A percentile compares a stretch with the other conserved stretches of the same genome.
These are phyloP conservation scores for Gadus chalcogrammus DNA, from an alignment of 2,113 vertebrate species.

Conservation along the genomic window DNA sequence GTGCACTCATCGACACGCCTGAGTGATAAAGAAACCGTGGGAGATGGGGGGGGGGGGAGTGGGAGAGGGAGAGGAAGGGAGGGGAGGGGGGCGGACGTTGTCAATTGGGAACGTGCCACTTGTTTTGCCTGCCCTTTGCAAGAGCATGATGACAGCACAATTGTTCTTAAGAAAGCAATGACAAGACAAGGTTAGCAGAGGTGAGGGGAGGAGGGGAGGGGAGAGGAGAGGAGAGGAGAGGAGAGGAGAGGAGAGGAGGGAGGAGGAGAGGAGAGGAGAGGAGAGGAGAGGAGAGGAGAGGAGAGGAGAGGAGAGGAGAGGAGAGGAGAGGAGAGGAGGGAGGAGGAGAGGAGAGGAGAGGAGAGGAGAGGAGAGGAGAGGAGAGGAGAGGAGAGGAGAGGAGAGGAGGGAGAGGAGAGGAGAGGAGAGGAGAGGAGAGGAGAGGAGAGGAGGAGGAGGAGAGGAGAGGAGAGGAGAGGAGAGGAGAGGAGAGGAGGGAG, in stretches of 20 bases:
- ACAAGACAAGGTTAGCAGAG: slow-evolving; percentile 71
- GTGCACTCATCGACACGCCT: slow-evolving; percentile 2
- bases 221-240: not conserved
- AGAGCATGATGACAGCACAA: slow-evolving; percentile 73
- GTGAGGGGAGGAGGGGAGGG: slow-evolving; percentile 11
- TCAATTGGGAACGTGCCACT: no score
- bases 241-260: not conserved
- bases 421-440: no score
- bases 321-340: no score
- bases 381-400: no score
- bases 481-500: not conserved
- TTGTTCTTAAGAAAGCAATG: slow-evolving; percentile 75
- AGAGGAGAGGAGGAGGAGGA: not conserved
- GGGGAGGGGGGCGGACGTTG: not conserved
- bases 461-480: no score
- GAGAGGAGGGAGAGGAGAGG: no score
- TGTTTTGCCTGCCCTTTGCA: slow-evolving; percentile 67
- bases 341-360: no score
- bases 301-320: no score
- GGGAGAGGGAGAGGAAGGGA: slow-evolving; percentile 23
- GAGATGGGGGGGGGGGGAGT: slow-evolving; percentile 1
- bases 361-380: no score
- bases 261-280: no score
- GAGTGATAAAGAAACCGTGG: slow-evolving; percentile 3
- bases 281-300: no score